A percentile compares a stretch with the other conserved stretches of the same genome.
Conservation (phyloP, 2,113 vertebrate genomes). For the Nothocercus julius region DNA sequence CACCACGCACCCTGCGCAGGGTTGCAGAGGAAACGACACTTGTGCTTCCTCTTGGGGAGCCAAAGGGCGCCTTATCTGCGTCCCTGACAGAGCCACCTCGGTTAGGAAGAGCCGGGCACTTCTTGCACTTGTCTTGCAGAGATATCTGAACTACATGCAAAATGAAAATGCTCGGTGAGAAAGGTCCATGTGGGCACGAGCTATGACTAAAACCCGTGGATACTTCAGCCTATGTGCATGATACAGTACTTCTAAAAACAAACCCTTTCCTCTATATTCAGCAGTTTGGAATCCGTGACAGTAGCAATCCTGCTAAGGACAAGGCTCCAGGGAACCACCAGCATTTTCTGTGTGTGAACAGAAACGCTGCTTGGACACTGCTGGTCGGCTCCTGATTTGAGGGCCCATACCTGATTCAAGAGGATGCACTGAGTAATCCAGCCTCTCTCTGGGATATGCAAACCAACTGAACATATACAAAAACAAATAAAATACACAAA, state of each 20-base stretch:
- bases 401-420: accelerated
- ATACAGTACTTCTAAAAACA: not conserved
- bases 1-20: not conserved
- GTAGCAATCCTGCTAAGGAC: not conserved
- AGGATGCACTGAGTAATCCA: not conserved
- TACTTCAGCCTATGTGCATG: not conserved
- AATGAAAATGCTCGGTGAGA: accelerated
- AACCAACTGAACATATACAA: not conserved
- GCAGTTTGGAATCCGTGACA: not conserved
- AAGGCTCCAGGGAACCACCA: not conserved
- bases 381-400: not conserved
- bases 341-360: not conserved
- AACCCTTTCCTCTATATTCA: not conserved
- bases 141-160: not conserved
- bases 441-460: not conserved
- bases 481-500: no score
- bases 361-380: not conserved
- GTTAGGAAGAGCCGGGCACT: not conserved
- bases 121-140: not conserved
- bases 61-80: not conserved
- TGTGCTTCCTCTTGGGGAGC: not conserved
- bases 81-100: not conserved
- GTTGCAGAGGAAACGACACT: not conserved
- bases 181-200: not conserved
- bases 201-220: not conserved